A percentile compares a stretch with the other conserved stretches of the same genome.
Conservation (phyloP, 1,140 invertebrate genomes). For the Brevipalpus yothersi region DNA sequence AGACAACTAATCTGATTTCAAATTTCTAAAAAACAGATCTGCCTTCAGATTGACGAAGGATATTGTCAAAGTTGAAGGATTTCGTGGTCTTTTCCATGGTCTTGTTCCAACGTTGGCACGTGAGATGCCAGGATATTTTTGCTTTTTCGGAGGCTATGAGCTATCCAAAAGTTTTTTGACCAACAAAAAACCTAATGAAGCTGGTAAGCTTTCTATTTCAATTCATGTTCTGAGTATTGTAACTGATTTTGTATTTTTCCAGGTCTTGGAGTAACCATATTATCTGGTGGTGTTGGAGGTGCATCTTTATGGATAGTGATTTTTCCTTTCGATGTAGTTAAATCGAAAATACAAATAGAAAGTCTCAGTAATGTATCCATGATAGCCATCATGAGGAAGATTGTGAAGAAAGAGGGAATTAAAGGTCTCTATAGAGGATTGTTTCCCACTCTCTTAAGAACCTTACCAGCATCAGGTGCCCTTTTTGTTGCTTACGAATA, state of each 20-base stretch:
- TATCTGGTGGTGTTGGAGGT: slow-evolving; percentile 59
- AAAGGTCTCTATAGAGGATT: slow-evolving; percentile 40
- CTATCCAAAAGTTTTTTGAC: slow-evolving; percentile 33
- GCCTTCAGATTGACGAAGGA: slow-evolving; percentile 3
- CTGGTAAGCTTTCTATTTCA: background rate
- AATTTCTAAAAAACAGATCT: background rate
- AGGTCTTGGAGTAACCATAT: slow-evolving; percentile 27
- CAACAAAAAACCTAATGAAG: background rate
- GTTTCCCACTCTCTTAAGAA: slow-evolving; percentile 45
- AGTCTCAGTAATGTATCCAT: slow-evolving; percentile 23
- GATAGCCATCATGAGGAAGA: slow-evolving; percentile 42
- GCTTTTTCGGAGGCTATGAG: slow-evolving; percentile 46
- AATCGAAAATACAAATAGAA: slow-evolving; percentile 63
- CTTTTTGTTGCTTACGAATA: slow-evolving; percentile 63
- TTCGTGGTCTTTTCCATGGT: slow-evolving; percentile 45
- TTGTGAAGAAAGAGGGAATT: slow-evolving; percentile 41
- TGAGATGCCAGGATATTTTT: slow-evolving; percentile 60
- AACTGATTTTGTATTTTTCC: background rate
- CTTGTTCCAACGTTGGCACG: slow-evolving; percentile 62
- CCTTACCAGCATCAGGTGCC: slow-evolving; percentile 71
- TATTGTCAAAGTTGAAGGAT: slow-evolving; percentile 17
- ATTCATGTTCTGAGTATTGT: background rate
- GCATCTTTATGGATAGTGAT: slow-evolving; percentile 52
- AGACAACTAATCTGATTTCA: background rate
- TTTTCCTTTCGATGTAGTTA: slow-evolving; percentile 71